These are phyloP conservation scores for Alectura lathami DNA, from an alignment of 2,113 vertebrate genomes.

Conservation along the genomic window DNA sequence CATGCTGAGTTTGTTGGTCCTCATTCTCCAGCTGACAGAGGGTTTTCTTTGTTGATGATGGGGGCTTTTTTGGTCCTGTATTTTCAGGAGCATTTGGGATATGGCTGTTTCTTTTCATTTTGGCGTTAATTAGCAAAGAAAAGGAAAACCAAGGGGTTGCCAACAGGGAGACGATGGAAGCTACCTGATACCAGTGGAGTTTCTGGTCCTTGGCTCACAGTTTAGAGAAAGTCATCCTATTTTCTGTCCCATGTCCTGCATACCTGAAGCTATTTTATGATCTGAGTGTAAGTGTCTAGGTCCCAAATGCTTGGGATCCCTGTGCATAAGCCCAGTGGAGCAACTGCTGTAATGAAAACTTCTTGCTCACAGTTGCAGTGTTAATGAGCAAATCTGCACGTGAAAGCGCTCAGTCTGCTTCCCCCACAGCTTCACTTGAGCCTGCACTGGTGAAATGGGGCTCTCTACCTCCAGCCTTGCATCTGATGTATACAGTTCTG, in stretches of 20 bases:
- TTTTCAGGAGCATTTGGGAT: not conserved
- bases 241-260: not conserved
- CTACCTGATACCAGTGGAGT: not conserved
- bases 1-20: not conserved
- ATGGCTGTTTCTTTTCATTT: not conserved
- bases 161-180: not conserved
- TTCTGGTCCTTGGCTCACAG: not conserved
- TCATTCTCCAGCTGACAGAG: not conserved
- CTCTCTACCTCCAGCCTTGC: not conserved
- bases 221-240: not conserved
- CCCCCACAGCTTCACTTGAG: not conserved
- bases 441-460: not conserved
- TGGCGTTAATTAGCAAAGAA: not conserved
- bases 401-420: not conserved
- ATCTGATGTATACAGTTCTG: accelerated
- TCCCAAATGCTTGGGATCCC: not conserved
- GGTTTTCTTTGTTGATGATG: too few relatives aligned
- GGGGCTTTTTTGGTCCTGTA: not conserved
- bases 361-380: not conserved
- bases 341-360: not conserved
- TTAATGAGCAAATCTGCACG: not conserved
- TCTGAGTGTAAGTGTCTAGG: not conserved
- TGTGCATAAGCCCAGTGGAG: not conserved
- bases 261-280: not conserved
- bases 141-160: not conserved